Evolutionary conservation across 2,797 vertebrate genomes (phyloP).

Genomic region (Onychomys torridus): DNA sequence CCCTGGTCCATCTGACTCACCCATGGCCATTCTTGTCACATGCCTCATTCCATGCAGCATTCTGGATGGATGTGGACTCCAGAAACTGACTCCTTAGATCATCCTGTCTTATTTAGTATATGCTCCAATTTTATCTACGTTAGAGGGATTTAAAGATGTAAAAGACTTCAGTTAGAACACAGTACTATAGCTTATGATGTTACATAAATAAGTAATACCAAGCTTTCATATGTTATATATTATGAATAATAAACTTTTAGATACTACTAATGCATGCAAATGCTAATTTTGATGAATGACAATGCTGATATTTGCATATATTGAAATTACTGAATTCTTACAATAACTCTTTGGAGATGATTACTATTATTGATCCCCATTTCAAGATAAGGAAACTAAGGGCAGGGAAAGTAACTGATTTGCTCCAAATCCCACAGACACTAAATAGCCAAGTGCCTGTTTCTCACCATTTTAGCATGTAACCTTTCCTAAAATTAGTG

Average conservation of each 20-base stretch:
- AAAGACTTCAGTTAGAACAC: neutral
- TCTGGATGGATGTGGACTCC: neutral
- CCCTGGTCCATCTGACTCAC: neutral
- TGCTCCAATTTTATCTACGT: neutral
- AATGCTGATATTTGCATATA: neutral
- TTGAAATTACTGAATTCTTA: conserved; percentile 32
- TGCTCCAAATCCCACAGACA: neutral
- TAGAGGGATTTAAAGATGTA: neutral
- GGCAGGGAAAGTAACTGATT: neutral
- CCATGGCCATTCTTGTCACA: neutral
- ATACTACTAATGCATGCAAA: neutral
- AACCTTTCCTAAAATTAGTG: neutral
- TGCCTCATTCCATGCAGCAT: neutral
- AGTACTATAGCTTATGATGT: neutral
- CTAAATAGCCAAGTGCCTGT: neutral
- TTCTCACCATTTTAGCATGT: neutral
- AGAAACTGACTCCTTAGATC: neutral
- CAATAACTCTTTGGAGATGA: neutral
- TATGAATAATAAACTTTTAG: neutral
- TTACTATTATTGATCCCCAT: neutral
- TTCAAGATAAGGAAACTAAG: neutral
- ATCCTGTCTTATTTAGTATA: neutral
- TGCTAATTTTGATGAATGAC: neutral
- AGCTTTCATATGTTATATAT: neutral
- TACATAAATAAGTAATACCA: neutral